Conservation (phyloP, 2,113 vertebrate genomes). For the Odobenus rosmarus region DNA sequence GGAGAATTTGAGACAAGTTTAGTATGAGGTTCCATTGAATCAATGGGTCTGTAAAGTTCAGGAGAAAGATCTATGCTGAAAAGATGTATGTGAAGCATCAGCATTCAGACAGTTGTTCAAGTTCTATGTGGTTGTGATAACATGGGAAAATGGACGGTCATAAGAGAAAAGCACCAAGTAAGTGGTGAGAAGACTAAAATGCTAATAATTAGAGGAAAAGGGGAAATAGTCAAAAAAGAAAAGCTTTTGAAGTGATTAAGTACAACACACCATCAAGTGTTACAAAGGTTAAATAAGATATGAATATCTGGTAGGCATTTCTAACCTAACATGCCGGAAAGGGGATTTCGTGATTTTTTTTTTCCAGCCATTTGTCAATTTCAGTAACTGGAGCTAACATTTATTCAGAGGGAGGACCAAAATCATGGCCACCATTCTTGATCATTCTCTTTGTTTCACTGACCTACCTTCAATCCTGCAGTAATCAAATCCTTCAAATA, state of each 20-base stretch:
- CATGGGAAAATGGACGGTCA: neutral
- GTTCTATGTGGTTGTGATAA: neutral
- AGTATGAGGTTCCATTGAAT: neutral
- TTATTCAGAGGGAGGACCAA: neutral
- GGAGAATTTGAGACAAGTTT: neutral
- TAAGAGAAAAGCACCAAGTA: neutral
- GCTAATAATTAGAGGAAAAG: neutral
- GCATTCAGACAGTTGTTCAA: neutral
- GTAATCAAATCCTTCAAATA: neutral
- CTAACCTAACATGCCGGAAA: neutral
- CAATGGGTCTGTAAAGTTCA: neutral
- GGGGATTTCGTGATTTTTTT: neutral
- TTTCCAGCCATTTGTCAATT: neutral
- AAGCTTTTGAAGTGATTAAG: neutral
- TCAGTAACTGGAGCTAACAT: neutral
- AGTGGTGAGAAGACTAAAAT: neutral
- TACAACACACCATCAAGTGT: neutral
- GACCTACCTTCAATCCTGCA: neutral
- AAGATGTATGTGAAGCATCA: neutral
- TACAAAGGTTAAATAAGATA: neutral
- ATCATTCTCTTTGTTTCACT: neutral
- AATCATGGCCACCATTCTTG: neutral
- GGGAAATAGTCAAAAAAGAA: neutral
- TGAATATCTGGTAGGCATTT: neutral
- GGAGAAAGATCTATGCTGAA: neutral